Percentiles rank a stretch among this genome's conserved stretches.
These are phyloP conservation scores for Oncopodura yosiiana DNA, from an alignment of 1,140 invertebrate genomes.

Conservation along the genomic window DNA sequence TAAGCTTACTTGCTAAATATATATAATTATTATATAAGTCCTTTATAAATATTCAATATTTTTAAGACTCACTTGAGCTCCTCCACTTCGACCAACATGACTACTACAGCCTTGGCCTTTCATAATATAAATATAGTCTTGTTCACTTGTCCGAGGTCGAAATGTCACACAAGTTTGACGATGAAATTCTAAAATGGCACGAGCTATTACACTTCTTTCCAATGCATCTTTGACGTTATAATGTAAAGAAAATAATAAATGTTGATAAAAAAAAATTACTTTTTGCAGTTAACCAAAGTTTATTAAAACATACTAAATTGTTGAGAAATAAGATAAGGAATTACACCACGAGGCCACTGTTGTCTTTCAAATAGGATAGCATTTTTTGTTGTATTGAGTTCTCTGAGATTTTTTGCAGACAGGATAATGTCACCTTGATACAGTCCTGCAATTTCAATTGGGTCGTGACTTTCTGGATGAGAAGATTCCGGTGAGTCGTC, in stretches of 20 bases:
- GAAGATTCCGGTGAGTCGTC: too few species aligned
- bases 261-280: too few species aligned
- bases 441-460: slow-evolving; percentile 37
- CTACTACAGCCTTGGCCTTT: slow-evolving; percentile 36
- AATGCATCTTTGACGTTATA: too few species aligned
- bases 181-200: slow-evolving; percentile 36
- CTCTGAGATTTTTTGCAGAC: background rate
- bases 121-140: slow-evolving; percentile 38
- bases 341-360: slow-evolving; percentile 31
- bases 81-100: slow-evolving; percentile 27
- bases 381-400: slow-evolving; percentile 1
- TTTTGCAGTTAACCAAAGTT: background rate
- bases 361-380: background rate
- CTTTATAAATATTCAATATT: too few species aligned
- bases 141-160: slow-evolving; percentile 36
- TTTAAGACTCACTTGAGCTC: slow-evolving; percentile 40
- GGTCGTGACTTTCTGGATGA: too few species aligned
- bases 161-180: slow-evolving; percentile 41
- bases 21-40: too few species aligned
- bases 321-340: slow-evolving; percentile 39
- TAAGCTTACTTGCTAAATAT: too few species aligned
- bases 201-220: slow-evolving; percentile 35
- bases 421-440: slow-evolving; percentile 37
- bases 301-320: slow-evolving; percentile 33
- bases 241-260: too few species aligned